A percentile compares a stretch with the other conserved stretches of the same genome.
Conservation (phyloP, 2,113 vertebrate genomes). For the Camelus dromedarius region DNA sequence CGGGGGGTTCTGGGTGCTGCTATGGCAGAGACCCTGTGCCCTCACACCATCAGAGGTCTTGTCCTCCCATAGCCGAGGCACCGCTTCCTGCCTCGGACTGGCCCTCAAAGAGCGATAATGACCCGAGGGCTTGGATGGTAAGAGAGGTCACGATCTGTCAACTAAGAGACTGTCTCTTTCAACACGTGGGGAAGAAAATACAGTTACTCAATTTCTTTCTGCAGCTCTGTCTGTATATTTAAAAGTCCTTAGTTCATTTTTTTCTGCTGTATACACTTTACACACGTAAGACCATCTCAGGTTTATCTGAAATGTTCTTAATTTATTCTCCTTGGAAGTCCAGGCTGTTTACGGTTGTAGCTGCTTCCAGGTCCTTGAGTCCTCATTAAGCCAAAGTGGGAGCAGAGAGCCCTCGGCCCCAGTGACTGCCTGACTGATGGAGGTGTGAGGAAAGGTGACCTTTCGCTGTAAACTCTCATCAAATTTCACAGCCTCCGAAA, state of each 20-base stretch:
- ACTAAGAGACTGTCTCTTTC: slow-evolving; percentile 24
- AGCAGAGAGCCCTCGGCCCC: not conserved
- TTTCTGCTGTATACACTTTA: not conserved
- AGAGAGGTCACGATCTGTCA: not conserved
- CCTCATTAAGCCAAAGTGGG: slow-evolving; percentile 1
- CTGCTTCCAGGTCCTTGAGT: slow-evolving; percentile 23
- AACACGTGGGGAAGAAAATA: not conserved
- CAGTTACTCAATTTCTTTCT: slow-evolving; percentile 40
- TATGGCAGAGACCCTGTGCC: not conserved
- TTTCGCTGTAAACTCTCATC: slow-evolving; percentile 75
- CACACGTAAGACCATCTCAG: not conserved
- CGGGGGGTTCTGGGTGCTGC: not conserved
- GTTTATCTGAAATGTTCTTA: slow-evolving; percentile 43
- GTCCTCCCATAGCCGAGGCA: not conserved
- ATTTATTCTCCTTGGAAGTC: slow-evolving; percentile 34
- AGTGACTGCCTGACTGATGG: not conserved
- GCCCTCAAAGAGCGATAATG: not conserved
- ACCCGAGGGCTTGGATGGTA: not conserved
- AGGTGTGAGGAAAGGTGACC: slow-evolving; percentile 70
- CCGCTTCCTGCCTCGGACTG: no score
- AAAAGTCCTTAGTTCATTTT: slow-evolving; percentile 25
- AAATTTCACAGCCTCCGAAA: slow-evolving; percentile 76
- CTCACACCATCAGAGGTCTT: not conserved
- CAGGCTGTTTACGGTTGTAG: not conserved
- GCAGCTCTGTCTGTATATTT: slow-evolving; percentile 2